Base-by-base conservation (phyloP, 1,140 invertebrate species). In the Nasonia longicornis region DNA sequence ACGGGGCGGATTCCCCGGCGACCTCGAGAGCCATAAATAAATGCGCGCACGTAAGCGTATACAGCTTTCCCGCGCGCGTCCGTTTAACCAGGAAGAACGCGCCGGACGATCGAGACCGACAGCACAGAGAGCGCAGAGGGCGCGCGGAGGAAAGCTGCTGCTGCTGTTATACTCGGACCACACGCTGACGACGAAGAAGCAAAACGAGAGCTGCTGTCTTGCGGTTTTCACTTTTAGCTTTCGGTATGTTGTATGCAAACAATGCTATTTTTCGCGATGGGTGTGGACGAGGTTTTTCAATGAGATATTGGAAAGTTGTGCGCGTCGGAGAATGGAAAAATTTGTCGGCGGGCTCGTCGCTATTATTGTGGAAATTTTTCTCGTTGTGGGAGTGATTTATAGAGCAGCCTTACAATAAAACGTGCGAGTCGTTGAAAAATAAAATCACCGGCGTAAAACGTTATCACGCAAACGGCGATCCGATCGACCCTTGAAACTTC, bases 1-100 rank as follows among this genome's bases (percentile, higher is more conserved):
- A 79, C 64, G 76, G 71, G 78, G 66, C 42, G 38, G 42, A 26
- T 38, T 75, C 87, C 85, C 86, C 67, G 79, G 82, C 88, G 87
- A 89, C 88, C 88, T 88, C 85, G 84, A 45, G 87, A 76, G 87
- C 89, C 88, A 89, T 89, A 89, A 89, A 89, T 89, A 89, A 89
- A 89, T 88, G 86, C 87, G 88, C 26, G 31, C 29, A 45, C 26
- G n/a, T 31, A 58, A 35, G 31, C 84, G 86, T 80, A 79, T 84
- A 86, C 87, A 86, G 86, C 88, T 88, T 89, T 88, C 74, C 64
- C 64, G 64, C 58, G 58, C 63, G 63, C 64, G 22, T 31, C 64
- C 10, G 12, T 31, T 67, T 67, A 89, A 89, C 87, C 85, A 89
- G 88, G 87, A 89, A 87, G 86, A 89, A 89, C 87, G 88, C 84